A percentile compares a stretch with the other conserved stretches of the same genome.
phyloP scores from a whole-genome alignment of 2,888 invertebrate genomes.

The Polia nebulosa region DNA sequence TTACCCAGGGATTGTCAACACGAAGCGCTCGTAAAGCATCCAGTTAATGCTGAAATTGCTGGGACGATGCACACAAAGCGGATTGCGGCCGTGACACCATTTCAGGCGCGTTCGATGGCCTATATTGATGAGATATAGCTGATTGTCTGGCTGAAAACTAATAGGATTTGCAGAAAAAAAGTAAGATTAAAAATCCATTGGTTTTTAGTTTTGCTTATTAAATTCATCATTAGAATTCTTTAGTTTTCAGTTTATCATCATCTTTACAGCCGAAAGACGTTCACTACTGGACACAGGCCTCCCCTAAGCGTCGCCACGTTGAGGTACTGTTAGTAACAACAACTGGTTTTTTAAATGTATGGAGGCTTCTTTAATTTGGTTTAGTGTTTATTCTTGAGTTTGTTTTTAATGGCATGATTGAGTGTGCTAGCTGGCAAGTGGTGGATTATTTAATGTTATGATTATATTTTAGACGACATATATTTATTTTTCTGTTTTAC shows the following conservation, averaged over 20 bases:
- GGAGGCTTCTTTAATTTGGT: too few relatives aligned
- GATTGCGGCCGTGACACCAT: slow-evolving; percentile 57
- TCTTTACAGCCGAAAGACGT: too few relatives aligned
- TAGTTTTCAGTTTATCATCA: neutral
- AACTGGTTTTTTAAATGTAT: too few relatives aligned
- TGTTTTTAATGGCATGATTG: too few relatives aligned
- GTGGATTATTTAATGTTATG: too few relatives aligned
- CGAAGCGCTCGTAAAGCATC: slow-evolving; percentile 41
- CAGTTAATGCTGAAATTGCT: slow-evolving; percentile 55
- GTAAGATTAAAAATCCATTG: neutral
- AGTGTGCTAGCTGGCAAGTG: too few relatives aligned
- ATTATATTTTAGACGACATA: too few relatives aligned
- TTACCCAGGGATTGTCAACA: slow-evolving; percentile 50
- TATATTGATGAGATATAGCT: slow-evolving; percentile 44
- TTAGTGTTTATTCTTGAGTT: too few relatives aligned
- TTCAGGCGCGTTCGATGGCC: slow-evolving; percentile 46
- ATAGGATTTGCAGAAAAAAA: neutral
- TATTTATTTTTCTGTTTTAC: too few relatives aligned
- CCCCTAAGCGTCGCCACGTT: too few relatives aligned
- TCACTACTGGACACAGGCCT: too few relatives aligned
- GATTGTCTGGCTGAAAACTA: slow-evolving; percentile 2
- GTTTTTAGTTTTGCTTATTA: neutral
- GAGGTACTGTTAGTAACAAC: too few relatives aligned
- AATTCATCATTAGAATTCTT: neutral
- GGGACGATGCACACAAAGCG: slow-evolving; percentile 54